These are phyloP conservation scores for Gastrophysa polygoni DNA, from an alignment of 2,888 invertebrate species.

Conservation along the genomic window DNA sequence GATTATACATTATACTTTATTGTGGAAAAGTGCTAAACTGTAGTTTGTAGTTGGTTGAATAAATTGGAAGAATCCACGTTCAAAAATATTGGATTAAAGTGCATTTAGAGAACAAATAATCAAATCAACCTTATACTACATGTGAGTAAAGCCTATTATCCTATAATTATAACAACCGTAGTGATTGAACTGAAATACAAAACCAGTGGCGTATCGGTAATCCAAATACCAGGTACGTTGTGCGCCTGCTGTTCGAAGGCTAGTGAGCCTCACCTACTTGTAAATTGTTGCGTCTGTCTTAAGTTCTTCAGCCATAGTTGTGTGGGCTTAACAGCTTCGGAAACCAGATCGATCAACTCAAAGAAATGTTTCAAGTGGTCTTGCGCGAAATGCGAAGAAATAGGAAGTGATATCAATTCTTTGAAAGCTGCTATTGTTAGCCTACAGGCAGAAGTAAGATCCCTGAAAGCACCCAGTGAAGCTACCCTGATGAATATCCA, in stretches of 20 bases:
- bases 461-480: neutral
- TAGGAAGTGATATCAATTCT: neutral
- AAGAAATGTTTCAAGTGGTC: neutral
- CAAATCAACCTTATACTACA: constrained; percentile 4
- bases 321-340: neutral
- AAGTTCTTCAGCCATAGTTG: neutral
- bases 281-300: neutral
- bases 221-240: neutral
- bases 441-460: neutral
- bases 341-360: neutral
- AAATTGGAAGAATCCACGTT: neutral
- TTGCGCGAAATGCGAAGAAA: neutral
- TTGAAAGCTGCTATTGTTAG: neutral
- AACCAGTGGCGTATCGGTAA: neutral
- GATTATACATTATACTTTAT: no score
- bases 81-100: neutral
- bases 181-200: neutral
- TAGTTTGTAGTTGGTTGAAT: no score
- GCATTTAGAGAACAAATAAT: neutral
- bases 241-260: neutral
- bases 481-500: neutral
- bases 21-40: no score
- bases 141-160: no score
- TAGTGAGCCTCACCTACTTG: neutral
- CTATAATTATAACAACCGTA: neutral